phyloP scores from a whole-genome alignment of 2,797 vertebrate species.

The Otolemur crassicaudatus region DNA sequence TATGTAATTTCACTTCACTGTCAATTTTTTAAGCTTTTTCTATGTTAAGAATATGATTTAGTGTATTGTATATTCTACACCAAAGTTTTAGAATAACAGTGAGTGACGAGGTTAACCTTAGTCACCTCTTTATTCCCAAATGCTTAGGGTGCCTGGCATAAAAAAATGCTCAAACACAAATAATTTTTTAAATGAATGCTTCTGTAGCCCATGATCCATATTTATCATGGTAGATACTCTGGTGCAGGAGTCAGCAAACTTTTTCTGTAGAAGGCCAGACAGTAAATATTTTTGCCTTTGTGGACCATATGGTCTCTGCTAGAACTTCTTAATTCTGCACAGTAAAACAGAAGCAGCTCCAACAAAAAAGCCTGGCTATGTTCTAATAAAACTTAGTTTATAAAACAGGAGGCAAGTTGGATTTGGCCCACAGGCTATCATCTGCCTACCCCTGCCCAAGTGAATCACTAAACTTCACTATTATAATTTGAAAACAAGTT shows the following conservation, averaged over 20 bases:
- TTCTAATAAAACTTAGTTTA: constrained; percentile 23
- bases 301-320: not conserved
- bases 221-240: not conserved
- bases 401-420: not conserved
- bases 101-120: not conserved
- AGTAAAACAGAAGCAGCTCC: not conserved
- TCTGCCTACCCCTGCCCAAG: not conserved
- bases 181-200: not conserved
- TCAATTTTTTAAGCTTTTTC: not conserved
- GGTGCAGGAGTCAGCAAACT: not conserved
- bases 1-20: not conserved
- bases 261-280: not conserved
- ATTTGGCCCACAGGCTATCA: not conserved
- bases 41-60: not conserved
- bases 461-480: not conserved
- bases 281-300: constrained; percentile 26
- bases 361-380: not conserved
- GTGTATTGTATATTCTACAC: not conserved
- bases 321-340: not conserved
- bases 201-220: not conserved
- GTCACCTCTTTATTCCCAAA: constrained; percentile 7
- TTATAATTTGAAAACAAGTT: constrained; percentile 15
- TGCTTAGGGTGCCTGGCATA: not conserved
- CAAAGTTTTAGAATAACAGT: not conserved
- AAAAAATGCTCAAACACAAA: not conserved